phyloP scores from a whole-genome alignment of 2,797 vertebrate genomes.

The Phoeniculus purpureus region DNA sequence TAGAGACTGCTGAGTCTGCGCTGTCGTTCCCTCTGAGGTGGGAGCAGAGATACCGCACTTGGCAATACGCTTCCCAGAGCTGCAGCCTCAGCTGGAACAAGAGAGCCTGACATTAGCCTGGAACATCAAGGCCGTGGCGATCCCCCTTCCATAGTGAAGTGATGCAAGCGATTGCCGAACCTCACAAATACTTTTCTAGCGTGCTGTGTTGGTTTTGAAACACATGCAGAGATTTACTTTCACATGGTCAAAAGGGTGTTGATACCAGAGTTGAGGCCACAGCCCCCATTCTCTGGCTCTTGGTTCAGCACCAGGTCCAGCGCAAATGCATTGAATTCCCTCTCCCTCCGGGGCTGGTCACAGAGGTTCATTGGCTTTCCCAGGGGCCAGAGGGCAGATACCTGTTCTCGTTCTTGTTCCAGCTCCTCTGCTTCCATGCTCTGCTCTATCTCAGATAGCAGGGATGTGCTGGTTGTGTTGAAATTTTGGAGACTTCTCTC shows the following conservation, averaged over 20 bases:
- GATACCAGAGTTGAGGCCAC: not conserved
- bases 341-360: not conserved
- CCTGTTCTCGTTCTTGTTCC: constrained; percentile 97
- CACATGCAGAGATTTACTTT: not conserved
- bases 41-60: constrained; percentile 92
- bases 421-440: constrained; percentile 99
- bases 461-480: constrained; percentile 86
- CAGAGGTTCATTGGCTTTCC: not conserved
- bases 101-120: not conserved
- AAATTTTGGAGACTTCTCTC: constrained; percentile 90
- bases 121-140: not conserved
- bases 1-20: constrained; percentile 93
- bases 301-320: not conserved
- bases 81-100: constrained; percentile 88
- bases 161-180: not conserved
- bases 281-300: not conserved
- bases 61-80: constrained; percentile 96
- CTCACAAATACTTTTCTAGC: not conserved
- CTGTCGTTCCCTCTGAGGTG: constrained; percentile 93
- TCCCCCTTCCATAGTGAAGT: not conserved
- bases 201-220: not conserved
- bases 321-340: not conserved
- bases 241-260: not conserved
- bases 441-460: constrained; percentile 97
- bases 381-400: constrained; percentile 51